Conservation (phyloP, 2,888 invertebrate species). For the Xanthorhoe designata region DNA sequence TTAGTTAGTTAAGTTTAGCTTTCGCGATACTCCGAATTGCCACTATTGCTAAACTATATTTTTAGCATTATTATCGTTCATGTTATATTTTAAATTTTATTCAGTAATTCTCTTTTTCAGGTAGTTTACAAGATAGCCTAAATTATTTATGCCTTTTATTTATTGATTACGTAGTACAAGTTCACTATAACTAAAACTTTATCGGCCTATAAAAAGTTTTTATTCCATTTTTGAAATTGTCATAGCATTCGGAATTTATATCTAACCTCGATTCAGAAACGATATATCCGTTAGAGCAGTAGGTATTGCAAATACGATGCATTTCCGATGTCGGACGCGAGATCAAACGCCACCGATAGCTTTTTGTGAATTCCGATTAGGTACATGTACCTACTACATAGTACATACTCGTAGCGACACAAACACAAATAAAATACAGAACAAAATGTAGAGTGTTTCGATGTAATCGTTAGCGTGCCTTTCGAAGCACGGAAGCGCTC, state of each 20-base stretch:
- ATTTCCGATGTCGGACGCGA: slow-evolving; percentile 3
- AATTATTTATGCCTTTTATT: too few species aligned
- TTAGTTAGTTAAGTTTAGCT: too few species aligned
- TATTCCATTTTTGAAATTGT: background rate
- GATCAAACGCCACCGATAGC: slow-evolving; percentile 5
- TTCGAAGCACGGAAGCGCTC: background rate
- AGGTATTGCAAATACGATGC: slow-evolving; percentile 11
- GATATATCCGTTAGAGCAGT: background rate
- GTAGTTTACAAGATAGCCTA: too few species aligned
- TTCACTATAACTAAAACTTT: too few species aligned
- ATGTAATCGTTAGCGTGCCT: background rate
- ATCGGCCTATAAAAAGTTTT: background rate
- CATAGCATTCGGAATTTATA: background rate
- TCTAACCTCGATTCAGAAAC: background rate
- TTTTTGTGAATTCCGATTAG: slow-evolving; percentile 14
- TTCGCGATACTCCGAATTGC: too few species aligned
- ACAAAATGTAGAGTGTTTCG: background rate
- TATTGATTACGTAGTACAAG: too few species aligned
- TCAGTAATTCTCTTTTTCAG: too few species aligned
- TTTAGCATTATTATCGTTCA: too few species aligned
- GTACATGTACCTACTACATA: background rate
- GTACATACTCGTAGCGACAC: too few species aligned
- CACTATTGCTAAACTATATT: too few species aligned
- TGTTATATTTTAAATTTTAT: too few species aligned
- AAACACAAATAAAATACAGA: background rate